These are phyloP conservation scores for Anas platyrhynchos DNA, from an alignment of 2,113 vertebrate genomes.

Conservation along the genomic window DNA sequence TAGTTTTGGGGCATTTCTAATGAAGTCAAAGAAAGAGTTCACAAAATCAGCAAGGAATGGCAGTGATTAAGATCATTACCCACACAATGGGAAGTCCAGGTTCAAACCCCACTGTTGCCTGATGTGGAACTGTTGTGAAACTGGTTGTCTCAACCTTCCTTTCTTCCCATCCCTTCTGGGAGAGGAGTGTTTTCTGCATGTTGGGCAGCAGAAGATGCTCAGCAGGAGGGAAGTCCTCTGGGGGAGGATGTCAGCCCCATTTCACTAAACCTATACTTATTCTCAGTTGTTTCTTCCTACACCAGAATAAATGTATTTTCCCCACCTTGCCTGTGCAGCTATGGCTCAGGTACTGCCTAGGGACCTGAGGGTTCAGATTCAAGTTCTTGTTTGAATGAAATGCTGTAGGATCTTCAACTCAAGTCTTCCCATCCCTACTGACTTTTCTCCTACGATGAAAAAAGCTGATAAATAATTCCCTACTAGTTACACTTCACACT, in stretches of 20 bases:
- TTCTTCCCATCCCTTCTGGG: neutral
- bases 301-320: neutral
- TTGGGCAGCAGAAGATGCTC: neutral
- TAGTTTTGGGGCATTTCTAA: neutral
- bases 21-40: neutral
- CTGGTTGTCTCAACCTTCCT: neutral
- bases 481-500: neutral
- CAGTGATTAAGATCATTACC: neutral
- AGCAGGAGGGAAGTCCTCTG: neutral
- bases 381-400: neutral
- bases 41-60: neutral
- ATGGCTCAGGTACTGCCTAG: neutral
- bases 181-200: neutral
- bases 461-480: neutral
- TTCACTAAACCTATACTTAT: neutral
- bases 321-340: neutral
- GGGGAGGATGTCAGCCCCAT: neutral
- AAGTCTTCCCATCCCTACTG: neutral
- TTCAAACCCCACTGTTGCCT: neutral
- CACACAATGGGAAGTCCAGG: neutral
- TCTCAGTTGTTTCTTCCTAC: neutral
- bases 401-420: neutral
- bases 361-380: neutral
- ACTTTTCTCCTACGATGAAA: neutral
- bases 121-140: neutral